Conservation (phyloP, 2,797 vertebrate genomes). For the Myotis daubentonii region DNA sequence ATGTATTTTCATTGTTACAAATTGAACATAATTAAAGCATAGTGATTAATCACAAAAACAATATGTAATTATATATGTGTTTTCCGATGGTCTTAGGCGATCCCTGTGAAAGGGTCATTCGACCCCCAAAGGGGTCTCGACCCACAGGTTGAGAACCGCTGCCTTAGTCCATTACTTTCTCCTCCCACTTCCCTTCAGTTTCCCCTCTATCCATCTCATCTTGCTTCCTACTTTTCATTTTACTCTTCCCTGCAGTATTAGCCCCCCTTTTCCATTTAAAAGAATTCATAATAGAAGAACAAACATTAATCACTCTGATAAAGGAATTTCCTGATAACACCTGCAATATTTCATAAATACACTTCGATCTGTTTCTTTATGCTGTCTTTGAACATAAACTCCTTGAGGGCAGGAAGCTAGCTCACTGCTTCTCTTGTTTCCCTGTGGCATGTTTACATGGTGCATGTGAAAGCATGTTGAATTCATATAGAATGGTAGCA, state of each 20-base stretch:
- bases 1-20: too few species aligned
- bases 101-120: too few species aligned
- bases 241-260: not conserved
- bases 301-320: conserved; percentile 3
- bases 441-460: not conserved
- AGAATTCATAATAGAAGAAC: conserved; percentile 27
- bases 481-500: not conserved
- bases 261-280: not conserved
- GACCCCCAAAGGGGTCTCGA: too few species aligned
- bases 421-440: not conserved
- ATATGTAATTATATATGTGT: too few species aligned
- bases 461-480: not conserved
- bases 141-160: too few species aligned
- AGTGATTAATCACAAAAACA: too few species aligned
- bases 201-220: not conserved
- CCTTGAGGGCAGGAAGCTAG: not conserved
- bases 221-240: not conserved
- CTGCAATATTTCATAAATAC: conserved; percentile 20
- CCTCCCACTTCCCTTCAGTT: not conserved
- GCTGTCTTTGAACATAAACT: conserved; percentile 9
- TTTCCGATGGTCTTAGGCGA: too few species aligned
- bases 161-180: not conserved
- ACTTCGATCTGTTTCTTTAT: not conserved
- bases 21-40: too few species aligned
- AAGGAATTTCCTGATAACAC: conserved; percentile 15